These are phyloP conservation scores for Agelas oroides DNA, from an alignment of 37 sponge, comb jelly and placozoan genomes.

Conservation along the genomic window DNA sequence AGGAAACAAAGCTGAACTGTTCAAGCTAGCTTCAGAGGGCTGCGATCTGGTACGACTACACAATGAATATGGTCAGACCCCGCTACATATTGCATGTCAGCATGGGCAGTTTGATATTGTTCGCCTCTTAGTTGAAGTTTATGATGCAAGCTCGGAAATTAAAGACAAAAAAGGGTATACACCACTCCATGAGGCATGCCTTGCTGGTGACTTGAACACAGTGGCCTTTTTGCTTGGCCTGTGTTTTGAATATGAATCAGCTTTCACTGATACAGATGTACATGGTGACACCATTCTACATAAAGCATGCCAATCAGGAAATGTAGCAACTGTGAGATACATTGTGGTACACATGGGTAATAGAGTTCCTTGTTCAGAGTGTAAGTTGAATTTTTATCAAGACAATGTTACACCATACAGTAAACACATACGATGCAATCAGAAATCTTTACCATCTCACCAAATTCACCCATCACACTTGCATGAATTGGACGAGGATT, in stretches of 20 bases:
- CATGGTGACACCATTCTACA: not conserved
- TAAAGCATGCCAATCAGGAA: constrained; percentile 13
- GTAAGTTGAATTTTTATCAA: not conserved
- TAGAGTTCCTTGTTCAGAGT: too few species aligned
- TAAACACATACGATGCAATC: too few species aligned
- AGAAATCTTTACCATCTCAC: too few species aligned
- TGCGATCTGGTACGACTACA: not conserved
- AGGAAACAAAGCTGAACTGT: too few species aligned
- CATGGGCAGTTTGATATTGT: constrained; percentile 34
- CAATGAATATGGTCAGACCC: constrained; percentile 8
- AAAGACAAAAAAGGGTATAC: not conserved
- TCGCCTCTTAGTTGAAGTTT: not conserved
- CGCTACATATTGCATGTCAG: constrained; percentile 50
- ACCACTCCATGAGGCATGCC: constrained; percentile 5
- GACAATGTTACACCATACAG: not conserved
- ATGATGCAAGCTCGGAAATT: not conserved
- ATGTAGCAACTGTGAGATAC: not conserved
- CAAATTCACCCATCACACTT: too few species aligned
- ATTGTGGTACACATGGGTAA: not conserved
- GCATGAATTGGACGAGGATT: too few species aligned
- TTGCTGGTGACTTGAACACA: not conserved
- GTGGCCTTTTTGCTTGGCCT: constrained; percentile 4
- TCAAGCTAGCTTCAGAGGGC: too few species aligned
- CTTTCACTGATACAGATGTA: not conserved
- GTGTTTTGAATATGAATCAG: not conserved